phyloP scores from a whole-genome alignment of 2,113 vertebrate species.

The Spheniscus mendiculus region DNA sequence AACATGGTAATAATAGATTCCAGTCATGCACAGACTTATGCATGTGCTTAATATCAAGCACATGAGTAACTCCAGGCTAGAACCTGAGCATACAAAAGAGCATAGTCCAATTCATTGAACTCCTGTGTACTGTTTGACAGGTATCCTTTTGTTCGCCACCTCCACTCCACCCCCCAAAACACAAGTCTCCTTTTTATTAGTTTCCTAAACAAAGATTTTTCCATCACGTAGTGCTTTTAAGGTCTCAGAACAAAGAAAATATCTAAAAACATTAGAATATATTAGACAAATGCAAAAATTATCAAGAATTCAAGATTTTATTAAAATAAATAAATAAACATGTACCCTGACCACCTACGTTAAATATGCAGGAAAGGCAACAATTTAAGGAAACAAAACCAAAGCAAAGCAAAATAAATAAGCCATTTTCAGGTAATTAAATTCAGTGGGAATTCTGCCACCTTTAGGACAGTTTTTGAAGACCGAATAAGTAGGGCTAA shows the following conservation, averaged over 20 bases:
- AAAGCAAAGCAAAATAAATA: not conserved
- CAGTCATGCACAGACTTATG: slow-evolving; percentile 19
- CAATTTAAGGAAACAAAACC: not conserved
- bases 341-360: too few species aligned
- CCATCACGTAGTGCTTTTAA: not conserved
- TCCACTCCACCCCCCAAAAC: not conserved
- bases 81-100: slow-evolving; percentile 66
- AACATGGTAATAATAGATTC: slow-evolving; percentile 65
- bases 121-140: slow-evolving; percentile 29
- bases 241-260: not conserved
- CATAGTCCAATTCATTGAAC: slow-evolving; percentile 31
- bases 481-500: not conserved
- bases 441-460: not conserved
- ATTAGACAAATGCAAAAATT: not conserved
- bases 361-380: not conserved
- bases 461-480: not conserved
- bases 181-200: not conserved
- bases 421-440: not conserved
- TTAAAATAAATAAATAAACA: not conserved
- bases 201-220: not conserved
- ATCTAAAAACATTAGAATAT: not conserved
- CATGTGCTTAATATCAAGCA: slow-evolving; percentile 53
- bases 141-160: slow-evolving; percentile 40
- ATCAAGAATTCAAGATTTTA: not conserved
- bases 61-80: slow-evolving; percentile 68